phyloP scores from a whole-genome alignment of 2,113 vertebrate species.

The Erpornis zantholeuca region DNA sequence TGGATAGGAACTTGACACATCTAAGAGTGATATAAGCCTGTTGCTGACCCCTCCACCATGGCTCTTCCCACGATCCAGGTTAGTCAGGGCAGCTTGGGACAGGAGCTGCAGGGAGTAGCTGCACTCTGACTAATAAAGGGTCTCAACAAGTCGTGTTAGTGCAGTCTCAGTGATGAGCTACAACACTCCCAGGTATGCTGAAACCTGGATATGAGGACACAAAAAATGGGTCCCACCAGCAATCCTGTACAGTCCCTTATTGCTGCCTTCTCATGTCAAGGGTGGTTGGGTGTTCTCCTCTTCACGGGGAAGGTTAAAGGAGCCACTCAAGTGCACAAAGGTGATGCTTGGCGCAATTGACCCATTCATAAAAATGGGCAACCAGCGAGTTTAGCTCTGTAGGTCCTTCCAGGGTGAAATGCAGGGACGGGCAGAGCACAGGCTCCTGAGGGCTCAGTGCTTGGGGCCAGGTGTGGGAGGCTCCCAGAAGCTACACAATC shows the following conservation, averaged over 20 bases:
- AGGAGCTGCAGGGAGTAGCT: background rate
- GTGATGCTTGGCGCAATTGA: background rate
- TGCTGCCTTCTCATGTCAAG: background rate
- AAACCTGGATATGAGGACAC: background rate
- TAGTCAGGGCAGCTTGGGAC: background rate
- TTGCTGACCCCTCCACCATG: background rate
- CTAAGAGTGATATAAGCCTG: background rate
- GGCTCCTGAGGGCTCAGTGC: background rate
- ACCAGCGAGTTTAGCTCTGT: background rate
- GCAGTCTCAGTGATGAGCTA: background rate
- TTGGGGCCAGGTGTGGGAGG: background rate
- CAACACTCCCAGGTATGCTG: background rate
- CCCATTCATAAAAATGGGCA: background rate
- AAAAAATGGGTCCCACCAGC: background rate
- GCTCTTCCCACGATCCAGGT: background rate
- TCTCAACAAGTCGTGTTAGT: accelerated
- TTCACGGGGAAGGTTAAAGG: background rate
- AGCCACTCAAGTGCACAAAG: background rate
- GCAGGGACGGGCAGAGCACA: background rate
- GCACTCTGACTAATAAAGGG: background rate
- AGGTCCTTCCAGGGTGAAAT: background rate
- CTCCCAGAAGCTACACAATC: background rate
- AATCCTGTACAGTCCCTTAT: background rate
- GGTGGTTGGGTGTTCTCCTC: background rate
- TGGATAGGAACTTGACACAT: background rate